These are phyloP conservation scores for Cichlasoma orientale DNA, from an alignment of 2,797 vertebrate genomes.

Conservation along the genomic window DNA sequence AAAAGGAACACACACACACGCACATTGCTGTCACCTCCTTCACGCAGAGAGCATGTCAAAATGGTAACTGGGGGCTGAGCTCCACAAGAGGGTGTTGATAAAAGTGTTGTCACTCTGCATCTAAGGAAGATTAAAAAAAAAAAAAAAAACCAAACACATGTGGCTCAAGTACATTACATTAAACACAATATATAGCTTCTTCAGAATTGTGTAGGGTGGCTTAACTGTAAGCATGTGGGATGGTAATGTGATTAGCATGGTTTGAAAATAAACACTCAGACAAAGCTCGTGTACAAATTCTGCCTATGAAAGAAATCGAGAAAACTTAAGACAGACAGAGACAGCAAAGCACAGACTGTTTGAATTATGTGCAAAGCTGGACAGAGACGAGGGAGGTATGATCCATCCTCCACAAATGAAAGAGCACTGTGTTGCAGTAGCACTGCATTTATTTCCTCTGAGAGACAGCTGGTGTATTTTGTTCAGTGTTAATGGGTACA, in stretches of 20 bases:
- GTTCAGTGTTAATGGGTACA: not conserved
- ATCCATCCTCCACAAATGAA: slow-evolving; percentile 29
- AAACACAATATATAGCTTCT: slow-evolving; percentile 43
- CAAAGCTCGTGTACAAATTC: slow-evolving; percentile 45
- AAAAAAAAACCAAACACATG: not conserved
- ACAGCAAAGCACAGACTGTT: slow-evolving; percentile 12
- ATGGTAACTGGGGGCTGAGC: slow-evolving; percentile 49
- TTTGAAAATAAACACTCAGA: slow-evolving; percentile 62
- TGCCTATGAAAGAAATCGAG: slow-evolving; percentile 22
- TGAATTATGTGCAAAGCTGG: slow-evolving; percentile 1
- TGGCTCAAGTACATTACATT: slow-evolving; percentile 45
- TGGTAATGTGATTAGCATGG: slow-evolving; percentile 66
- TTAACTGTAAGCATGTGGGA: slow-evolving; percentile 60
- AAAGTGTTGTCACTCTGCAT: slow-evolving; percentile 61
- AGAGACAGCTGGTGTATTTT: slow-evolving; percentile 8
- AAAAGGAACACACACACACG: slow-evolving; percentile 35
- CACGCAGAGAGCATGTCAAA: slow-evolving; percentile 49
- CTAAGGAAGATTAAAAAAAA: not conserved
- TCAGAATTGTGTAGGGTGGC: slow-evolving; percentile 50
- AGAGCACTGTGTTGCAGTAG: slow-evolving; percentile 11
- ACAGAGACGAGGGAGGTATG: not conserved
- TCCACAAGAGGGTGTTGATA: slow-evolving; percentile 62
- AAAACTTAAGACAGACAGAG: slow-evolving; percentile 15
- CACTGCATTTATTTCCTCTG: slow-evolving; percentile 8
- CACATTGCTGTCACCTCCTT: slow-evolving; percentile 55